Base-by-base conservation (phyloP, 2,888 invertebrate genomes). In the Drosophila meridionalis region DNA sequence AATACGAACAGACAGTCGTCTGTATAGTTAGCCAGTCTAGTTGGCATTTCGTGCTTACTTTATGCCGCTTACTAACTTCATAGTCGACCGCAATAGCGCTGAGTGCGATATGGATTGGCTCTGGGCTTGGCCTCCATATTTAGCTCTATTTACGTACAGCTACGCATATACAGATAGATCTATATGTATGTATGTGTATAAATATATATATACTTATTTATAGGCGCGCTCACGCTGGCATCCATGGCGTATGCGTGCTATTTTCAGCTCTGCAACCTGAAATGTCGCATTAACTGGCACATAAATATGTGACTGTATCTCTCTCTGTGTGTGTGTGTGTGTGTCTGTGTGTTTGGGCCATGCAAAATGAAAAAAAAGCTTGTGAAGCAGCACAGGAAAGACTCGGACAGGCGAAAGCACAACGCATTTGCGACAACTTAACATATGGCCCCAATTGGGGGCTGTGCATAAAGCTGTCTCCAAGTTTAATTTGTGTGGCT, bases 171-270 rank as follows among this genome's bases (percentile, higher is more conserved):
- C 43, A 32, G n/a, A 47, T 40, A 32, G 36, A 57, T n/a, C n/a
- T 42, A 12, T n/a, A 40, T 9, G 14, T 36, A 12, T 38, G n/a
- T 52, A 20, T 28, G 5, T 26, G 8, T 38, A 32, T 53, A 36
- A 7, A 32, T 47, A 34, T 53, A 55, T 34, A 47, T 50, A 42
- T 34, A 57, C 26, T 71, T 77, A 73, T 78, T 76, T 88, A 73
- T 78, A 80, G 73, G 78, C 76, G 62, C 70, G 76, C 59, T 69
- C 61, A 69, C 43, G 63, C 61, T 32, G 83, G 87, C 78, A 76
- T 87, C 83, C 85, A 76, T 89, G 90, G 90, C 88, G 88, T 88
- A 88, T 88, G 88, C 89, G 88, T 90, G 90, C 83, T 88, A 88
- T 90, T 87, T 87, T 82, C 78, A 86, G 86, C 77, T 64, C 77